phyloP scores from a whole-genome alignment of 2,113 vertebrate genomes.

The Lagopus leucura region DNA sequence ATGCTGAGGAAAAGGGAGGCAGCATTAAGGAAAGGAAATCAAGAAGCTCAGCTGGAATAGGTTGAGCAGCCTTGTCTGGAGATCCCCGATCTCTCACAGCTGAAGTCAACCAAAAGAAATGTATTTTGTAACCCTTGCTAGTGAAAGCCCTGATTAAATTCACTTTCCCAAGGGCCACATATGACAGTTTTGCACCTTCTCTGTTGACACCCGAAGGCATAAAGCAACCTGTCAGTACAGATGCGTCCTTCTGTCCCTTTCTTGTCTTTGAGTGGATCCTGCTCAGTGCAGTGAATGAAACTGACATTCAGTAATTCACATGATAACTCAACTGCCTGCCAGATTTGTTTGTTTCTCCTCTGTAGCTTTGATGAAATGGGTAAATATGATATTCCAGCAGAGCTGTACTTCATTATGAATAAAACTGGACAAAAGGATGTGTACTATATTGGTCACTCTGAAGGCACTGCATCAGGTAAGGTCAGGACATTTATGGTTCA shows the following conservation, averaged over 20 bases:
- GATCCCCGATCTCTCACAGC: background rate
- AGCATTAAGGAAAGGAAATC: background rate
- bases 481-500: background rate
- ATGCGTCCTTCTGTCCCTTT: background rate
- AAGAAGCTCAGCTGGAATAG: background rate
- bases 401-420: constrained; percentile 86
- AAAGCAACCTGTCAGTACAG: background rate
- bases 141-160: background rate
- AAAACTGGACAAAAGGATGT: constrained; percentile 84
- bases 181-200: background rate
- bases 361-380: constrained; percentile 90
- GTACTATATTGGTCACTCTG: constrained; percentile 91
- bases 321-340: background rate
- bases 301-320: background rate
- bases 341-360: constrained; percentile 48
- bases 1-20: background rate
- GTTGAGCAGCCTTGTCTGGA: background rate
- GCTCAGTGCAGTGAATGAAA: background rate
- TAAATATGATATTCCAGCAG: constrained; percentile 90
- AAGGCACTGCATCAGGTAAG: constrained; percentile 89
- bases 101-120: background rate
- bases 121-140: background rate
- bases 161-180: background rate
- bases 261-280: background rate
- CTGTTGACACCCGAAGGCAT: background rate